These are phyloP conservation scores for Oscheius sp. DNA, from an alignment of 1,140 invertebrate species.

Conservation along the genomic window DNA sequence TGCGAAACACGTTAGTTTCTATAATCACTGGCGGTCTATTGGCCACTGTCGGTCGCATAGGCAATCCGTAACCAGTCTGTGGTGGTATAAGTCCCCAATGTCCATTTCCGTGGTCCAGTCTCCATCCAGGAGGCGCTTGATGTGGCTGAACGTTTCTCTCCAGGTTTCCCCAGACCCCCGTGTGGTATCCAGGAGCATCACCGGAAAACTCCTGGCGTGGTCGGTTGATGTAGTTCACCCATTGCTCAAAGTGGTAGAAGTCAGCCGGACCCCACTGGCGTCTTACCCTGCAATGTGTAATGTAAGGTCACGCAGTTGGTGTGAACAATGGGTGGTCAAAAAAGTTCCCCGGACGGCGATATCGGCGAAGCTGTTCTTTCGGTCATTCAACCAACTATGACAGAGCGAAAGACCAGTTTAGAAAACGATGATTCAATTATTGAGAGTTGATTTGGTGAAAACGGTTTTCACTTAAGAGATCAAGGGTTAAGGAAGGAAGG, in stretches of 20 bases:
- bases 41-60: no score
- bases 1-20: not conserved
- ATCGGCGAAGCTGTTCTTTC: no score
- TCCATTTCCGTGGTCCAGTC: not conserved
- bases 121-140: not conserved
- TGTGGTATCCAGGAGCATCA: not conserved
- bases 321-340: no score
- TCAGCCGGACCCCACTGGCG: not conserved
- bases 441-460: no score
- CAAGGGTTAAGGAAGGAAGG: no score
- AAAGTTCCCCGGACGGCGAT: no score
- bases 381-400: no score
- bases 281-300: slow-evolving; percentile 1
- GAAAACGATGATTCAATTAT: no score
- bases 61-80: no score
- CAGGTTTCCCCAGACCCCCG: not conserved
- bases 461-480: no score
- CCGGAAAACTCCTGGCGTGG: not conserved
- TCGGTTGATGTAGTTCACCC: not conserved
- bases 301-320: no score
- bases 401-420: no score
- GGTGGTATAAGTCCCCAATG: not conserved
- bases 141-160: not conserved
- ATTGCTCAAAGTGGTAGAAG: slow-evolving; percentile 4
- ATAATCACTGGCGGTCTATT: not conserved